Evolutionary conservation across 1,140 invertebrate genomes (phyloP), one percentile per base, ranked within the genome.

Genomic region (Pectinophora gossypiella): DNA sequence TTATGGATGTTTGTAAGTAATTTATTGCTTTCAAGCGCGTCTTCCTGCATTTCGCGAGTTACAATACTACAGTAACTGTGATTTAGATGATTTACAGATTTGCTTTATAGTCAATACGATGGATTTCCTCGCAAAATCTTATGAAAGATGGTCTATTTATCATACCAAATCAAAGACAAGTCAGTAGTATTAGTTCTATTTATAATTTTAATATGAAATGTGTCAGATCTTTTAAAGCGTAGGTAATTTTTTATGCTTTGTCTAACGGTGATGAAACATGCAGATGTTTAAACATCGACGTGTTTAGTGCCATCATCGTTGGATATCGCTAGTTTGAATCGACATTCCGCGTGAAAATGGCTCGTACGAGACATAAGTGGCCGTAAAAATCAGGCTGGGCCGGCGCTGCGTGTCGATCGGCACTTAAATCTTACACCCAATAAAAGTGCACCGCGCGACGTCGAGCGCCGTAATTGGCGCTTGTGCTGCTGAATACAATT

Each of bases 351-450:
- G 16, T 40, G 16, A 40, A 40, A 40, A 18, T 40, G 16, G 19
- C 7, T 55, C 38, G 47, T 56, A 57, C 42, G 38, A 53, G 53
- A 56, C 43, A 66, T 62, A 76, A 80, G 71, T 68, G 68, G 69
- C 64, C 68, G 68, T 85, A 77, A 85, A 78, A 80, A 82, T 74
- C 64, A 70, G 68, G 72, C 68, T 70, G 66, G 62, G 48, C 66
- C 64, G 54, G 70, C 63, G 51, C 62, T 59, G 67, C 78, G 76
- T 84, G 76, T 76, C 78, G 73, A 80, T 70, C 71, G 72, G 72
- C 80, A 86, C 80, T 84, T 86, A 84, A 84, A 84, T 81, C 76
- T 77, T 83, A 77, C 82, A 84, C 76, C 82, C 82, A 86, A 86
- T 86, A 86, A 86, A 85, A 76, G 78, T 84, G 68, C 76, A 72